Conservation (phyloP, 2,113 vertebrate genomes). For the Entomyzon cyanotis region DNA sequence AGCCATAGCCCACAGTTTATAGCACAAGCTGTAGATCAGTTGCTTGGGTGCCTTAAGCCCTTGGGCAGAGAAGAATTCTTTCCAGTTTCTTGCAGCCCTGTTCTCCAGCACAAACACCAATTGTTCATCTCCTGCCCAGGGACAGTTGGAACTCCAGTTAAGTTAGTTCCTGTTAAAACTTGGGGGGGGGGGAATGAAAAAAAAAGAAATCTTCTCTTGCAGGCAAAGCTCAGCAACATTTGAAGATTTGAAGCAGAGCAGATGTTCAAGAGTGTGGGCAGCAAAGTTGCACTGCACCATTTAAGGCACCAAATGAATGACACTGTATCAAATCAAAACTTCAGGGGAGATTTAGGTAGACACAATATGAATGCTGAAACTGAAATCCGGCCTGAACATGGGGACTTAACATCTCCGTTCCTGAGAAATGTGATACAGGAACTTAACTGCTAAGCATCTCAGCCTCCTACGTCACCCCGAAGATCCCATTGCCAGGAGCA, state of each 20-base stretch:
- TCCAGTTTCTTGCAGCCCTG: not conserved
- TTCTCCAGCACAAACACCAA: not conserved
- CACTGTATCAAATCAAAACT: conserved; percentile 11
- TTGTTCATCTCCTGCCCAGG: not conserved
- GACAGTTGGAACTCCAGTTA: not conserved
- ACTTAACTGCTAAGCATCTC: not conserved
- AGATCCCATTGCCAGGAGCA: not conserved
- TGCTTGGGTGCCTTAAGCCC: not conserved
- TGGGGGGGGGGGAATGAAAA: not conserved
- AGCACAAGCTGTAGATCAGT: not conserved
- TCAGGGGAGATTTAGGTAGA: conserved; percentile 24
- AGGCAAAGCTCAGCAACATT: not conserved
- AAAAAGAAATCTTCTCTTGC: not conserved
- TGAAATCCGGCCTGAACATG: not conserved
- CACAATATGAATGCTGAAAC: not conserved
- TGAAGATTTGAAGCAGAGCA: conserved; percentile 9
- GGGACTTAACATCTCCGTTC: not conserved
- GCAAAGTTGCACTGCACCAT: not conserved
- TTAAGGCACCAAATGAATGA: not conserved
- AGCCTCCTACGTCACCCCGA: not conserved
- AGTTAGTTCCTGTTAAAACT: not conserved
- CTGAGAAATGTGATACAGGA: not conserved
- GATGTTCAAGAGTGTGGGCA: not conserved
- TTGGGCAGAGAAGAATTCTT: not conserved
- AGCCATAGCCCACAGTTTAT: not conserved